phyloP scores from a whole-genome alignment of 1,140 invertebrate species.

The Dryas iulia region DNA sequence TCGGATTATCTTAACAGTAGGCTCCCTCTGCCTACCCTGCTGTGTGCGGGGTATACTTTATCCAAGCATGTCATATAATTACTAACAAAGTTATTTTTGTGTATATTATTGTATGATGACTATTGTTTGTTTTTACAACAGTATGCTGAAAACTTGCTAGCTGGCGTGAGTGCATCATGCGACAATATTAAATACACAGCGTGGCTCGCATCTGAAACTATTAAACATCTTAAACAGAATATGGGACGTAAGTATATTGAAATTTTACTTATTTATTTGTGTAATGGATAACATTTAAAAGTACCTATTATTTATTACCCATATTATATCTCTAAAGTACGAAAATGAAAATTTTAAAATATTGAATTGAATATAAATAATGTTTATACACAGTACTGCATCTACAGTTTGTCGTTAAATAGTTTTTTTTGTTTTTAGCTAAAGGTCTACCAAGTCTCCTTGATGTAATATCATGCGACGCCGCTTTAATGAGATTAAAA shows the following conservation, averaged over 20 bases:
- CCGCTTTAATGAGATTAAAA: conserved; percentile 66
- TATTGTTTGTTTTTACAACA: conserved; percentile 39
- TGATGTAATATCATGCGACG: conserved; percentile 74
- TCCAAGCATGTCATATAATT: too few relatives aligned
- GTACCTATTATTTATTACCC: too few relatives aligned
- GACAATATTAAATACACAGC: conserved; percentile 84
- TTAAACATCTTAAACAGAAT: conserved; percentile 82
- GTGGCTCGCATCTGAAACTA: conserved; percentile 85
- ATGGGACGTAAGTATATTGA: conserved; percentile 48
- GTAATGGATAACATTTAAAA: too few relatives aligned
- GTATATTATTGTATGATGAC: background rate
- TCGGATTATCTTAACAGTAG: too few relatives aligned
- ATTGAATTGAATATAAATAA: too few relatives aligned
- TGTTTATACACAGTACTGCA: too few relatives aligned
- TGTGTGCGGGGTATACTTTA: too few relatives aligned
- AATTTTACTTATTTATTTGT: background rate
- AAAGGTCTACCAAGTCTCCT: conserved; percentile 65
- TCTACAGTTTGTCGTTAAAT: too few relatives aligned
- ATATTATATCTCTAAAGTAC: too few relatives aligned
- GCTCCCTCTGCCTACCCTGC: too few relatives aligned
- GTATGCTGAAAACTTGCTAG: conserved; percentile 89
- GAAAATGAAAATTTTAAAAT: too few relatives aligned
- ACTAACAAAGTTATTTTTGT: too few relatives aligned
- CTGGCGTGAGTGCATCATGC: conserved; percentile 81
- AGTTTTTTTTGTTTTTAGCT: conserved; percentile 38